Base-by-base conservation (phyloP, 1,140 invertebrate genomes). In the Zaprionus kolodkinae region DNA sequence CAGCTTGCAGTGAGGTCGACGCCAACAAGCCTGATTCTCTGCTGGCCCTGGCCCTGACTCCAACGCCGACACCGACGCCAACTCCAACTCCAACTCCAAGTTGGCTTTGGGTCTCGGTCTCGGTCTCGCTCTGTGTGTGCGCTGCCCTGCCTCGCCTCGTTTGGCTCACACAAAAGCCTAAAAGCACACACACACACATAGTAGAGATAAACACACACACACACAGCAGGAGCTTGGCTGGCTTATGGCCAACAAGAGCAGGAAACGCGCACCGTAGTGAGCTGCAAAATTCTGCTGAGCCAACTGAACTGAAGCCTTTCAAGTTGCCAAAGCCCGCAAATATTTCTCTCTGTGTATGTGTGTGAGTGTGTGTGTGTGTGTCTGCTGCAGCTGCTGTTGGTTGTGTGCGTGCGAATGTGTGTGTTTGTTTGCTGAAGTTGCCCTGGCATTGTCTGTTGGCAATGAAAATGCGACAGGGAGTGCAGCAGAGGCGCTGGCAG, bases 401-500 rank as follows among this genome's bases (percentile, higher is more conserved):
- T 52, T 66, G 66, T 80, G 61, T 76, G 59, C 50, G 40, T 73
- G 54, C 60, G 12, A 54, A 33, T 72, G 59, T 66, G 30, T 35
- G 72, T 55, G 33, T 54, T 33, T 60, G 25, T 52, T 67, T 57
- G 54, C 43, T 79, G 70, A 48, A 88, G 84, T 88, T 87, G 62
- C 84, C 78, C 80, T 88, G 85, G 85, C 85, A 88, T 88, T 88
- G 85, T 88, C 85, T 88, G 85, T 84, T 88, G 85, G 85, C 85
- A 88, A 89, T 88, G 85, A 88, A 88, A 88, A 85, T 88, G 83
- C 80, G 71, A 79, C 79, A 63, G 15, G 35, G 12, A 35, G 4
- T n/a, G 30, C 25, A 12, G 27, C 27, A n/a, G n/a, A n/a, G n/a
- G n/a, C n/a, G n/a, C n/a, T n/a, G n/a, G n/a, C n/a, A n/a, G n/a